These are phyloP conservation scores for Lepas anatifera DNA, from an alignment of 2,888 invertebrate genomes.

Conservation along the genomic window DNA sequence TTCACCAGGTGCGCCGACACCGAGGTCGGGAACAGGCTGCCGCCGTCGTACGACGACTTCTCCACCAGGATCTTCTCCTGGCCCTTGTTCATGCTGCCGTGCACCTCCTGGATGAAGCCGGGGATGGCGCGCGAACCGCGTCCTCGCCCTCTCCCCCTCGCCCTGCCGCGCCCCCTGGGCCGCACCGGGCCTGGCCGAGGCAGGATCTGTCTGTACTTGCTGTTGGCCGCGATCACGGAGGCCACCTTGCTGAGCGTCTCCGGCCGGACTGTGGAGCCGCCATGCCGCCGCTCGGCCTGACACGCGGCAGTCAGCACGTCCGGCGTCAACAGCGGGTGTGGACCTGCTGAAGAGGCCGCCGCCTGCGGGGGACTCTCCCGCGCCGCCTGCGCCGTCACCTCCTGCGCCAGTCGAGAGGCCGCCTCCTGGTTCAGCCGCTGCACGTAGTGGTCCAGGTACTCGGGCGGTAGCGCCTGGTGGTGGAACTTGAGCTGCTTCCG, in stretches of 20 bases:
- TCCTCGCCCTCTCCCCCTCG: not conserved
- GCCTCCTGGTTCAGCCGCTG: slow-evolving; percentile 39
- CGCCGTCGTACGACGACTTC: slow-evolving; percentile 12
- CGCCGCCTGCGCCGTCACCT: not conserved
- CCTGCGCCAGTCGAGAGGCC: not conserved
- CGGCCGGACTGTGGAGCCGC: slow-evolving; percentile 6
- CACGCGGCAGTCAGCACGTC: slow-evolving; percentile 29
- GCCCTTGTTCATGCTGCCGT: slow-evolving; percentile 6
- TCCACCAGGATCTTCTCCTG: slow-evolving; percentile 8
- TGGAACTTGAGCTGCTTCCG: slow-evolving; percentile 64
- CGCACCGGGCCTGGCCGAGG: not conserved
- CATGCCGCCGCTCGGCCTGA: slow-evolving; percentile 29
- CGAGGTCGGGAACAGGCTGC: slow-evolving; percentile 16
- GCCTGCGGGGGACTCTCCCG: slow-evolving; percentile 11
- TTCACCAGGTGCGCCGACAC: slow-evolving; percentile 34
- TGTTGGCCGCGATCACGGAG: not conserved
- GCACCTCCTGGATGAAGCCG: slow-evolving; percentile 14
- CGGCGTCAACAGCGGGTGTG: slow-evolving; percentile 9
- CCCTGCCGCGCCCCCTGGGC: not conserved
- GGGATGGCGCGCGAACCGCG: slow-evolving; percentile 11
- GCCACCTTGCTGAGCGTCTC: slow-evolving; percentile 8
- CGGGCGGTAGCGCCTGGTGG: slow-evolving; percentile 63
- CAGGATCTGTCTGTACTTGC: not conserved
- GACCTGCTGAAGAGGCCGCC: not conserved
- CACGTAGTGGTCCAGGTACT: slow-evolving; percentile 66